Percentiles rank a stretch among this genome's conserved stretches.
phyloP scores from a whole-genome alignment of 2,113 vertebrate species.

The Chaenogobius annularis region DNA sequence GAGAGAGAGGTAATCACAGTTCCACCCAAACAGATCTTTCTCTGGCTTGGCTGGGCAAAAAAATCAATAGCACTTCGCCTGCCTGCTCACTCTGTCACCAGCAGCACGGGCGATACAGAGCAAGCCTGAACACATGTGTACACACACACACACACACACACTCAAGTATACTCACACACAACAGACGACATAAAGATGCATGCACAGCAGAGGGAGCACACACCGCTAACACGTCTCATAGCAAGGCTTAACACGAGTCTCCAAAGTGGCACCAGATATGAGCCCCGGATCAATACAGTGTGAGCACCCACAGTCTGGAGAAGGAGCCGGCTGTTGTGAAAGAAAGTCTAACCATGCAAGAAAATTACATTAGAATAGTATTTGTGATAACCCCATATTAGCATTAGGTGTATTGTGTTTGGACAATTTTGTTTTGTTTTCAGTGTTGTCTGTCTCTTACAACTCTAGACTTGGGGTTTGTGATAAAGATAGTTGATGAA shows the following conservation, averaged over 20 bases:
- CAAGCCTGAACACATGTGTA: slow-evolving; percentile 45
- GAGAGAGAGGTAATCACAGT: slow-evolving; percentile 67
- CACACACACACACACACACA: slow-evolving; percentile 19
- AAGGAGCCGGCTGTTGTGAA: background rate
- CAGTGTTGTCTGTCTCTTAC: background rate
- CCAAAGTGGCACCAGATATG: slow-evolving; percentile 59
- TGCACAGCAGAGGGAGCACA: slow-evolving; percentile 39
- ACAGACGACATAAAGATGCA: slow-evolving; percentile 25
- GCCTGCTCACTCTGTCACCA: slow-evolving; percentile 52
- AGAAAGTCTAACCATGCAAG: background rate
- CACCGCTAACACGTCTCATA: slow-evolving; percentile 45
- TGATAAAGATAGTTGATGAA: background rate
- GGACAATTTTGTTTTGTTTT: too few relatives aligned
- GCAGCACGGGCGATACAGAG: slow-evolving; percentile 30
- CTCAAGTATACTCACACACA: slow-evolving; percentile 18
- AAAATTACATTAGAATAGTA: background rate
- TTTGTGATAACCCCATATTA: background rate
- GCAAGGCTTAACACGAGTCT: slow-evolving; percentile 31
- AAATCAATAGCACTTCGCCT: slow-evolving; percentile 68
- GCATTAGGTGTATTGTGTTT: too few relatives aligned
- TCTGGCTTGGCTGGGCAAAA: slow-evolving; percentile 47
- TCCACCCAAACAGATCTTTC: slow-evolving; percentile 70
- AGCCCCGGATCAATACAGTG: slow-evolving; percentile 64
- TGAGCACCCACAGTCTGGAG: slow-evolving; percentile 39
- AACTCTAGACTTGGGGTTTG: too few relatives aligned